Evolutionary conservation across 2,797 vertebrate species (phyloP).

Genomic region (Glossophaga mutica): DNA sequence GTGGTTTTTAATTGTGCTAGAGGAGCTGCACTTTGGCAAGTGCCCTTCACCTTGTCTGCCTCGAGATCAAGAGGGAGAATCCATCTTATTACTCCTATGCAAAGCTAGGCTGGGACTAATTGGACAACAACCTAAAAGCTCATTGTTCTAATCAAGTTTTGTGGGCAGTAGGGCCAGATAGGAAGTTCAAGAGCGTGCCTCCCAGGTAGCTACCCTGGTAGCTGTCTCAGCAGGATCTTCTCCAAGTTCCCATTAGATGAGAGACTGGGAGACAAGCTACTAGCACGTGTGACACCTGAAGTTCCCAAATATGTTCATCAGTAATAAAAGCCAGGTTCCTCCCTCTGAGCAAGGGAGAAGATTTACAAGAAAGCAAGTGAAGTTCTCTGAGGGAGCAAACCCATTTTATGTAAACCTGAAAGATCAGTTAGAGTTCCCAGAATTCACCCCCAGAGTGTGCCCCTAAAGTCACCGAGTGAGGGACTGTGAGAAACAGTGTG

Average conservation of each 20-base stretch:
- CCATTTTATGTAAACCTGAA: constrained; percentile 72
- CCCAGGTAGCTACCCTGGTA: not conserved
- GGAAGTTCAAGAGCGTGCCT: not conserved
- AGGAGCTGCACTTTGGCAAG: not conserved
- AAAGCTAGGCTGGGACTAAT: not conserved
- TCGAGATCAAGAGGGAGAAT: not conserved
- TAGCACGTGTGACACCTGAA: not conserved
- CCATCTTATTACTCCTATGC: not conserved
- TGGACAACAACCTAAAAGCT: rapidly evolving
- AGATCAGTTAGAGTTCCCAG: constrained; percentile 79
- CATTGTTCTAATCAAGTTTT: not conserved
- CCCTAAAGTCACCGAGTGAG: constrained; percentile 45
- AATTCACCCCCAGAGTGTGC: constrained; percentile 66
- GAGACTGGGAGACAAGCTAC: not conserved
- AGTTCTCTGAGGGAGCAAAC: constrained; percentile 59
- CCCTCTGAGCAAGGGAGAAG: constrained; percentile 12
- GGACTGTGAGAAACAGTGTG: constrained; percentile 72
- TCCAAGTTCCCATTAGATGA: not conserved
- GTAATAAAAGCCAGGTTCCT: constrained; percentile 1
- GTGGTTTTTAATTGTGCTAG: not conserved
- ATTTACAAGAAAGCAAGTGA: constrained; percentile 67
- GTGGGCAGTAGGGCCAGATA: not conserved
- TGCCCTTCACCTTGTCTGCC: not conserved
- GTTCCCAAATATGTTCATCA: not conserved
- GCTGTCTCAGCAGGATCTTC: not conserved